phyloP scores from a whole-genome alignment of 2,888 invertebrate genomes.

The Troides oblongomaculatus region DNA sequence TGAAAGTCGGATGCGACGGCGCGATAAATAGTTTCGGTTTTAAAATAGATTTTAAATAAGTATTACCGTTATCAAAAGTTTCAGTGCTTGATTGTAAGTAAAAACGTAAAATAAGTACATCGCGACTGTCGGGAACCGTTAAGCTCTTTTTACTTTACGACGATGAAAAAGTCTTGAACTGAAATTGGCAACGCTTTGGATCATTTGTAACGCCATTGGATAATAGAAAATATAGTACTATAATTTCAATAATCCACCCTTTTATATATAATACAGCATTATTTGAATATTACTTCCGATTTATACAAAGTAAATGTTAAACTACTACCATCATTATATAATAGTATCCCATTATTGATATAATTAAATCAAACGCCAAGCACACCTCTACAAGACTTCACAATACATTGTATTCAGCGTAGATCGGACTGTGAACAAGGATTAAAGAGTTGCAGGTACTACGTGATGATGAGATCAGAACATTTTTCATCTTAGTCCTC shows the following conservation, averaged over 20 bases:
- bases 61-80: slow-evolving; percentile 6
- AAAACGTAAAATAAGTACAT: slow-evolving; percentile 12
- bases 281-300: no score
- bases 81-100: background rate
- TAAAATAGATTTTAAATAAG: slow-evolving; percentile 3
- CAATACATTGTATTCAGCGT: no score
- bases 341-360: no score
- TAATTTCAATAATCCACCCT: background rate
- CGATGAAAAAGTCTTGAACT: background rate
- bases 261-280: no score
- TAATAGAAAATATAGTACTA: background rate
- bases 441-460: no score
- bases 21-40: background rate
- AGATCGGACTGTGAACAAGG: no score
- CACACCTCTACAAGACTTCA: no score
- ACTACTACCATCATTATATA: no score
- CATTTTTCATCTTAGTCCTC: no score
- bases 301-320: no score
- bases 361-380: no score
- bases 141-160: slow-evolving; percentile 4
- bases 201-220: slow-evolving; percentile 2
- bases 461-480: no score
- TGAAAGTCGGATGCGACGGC: background rate
- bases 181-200: slow-evolving; percentile 6
- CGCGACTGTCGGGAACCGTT: slow-evolving; percentile 1